Base-by-base conservation (phyloP, 2,113 vertebrate species). In the Gymnocephalus cernua region DNA sequence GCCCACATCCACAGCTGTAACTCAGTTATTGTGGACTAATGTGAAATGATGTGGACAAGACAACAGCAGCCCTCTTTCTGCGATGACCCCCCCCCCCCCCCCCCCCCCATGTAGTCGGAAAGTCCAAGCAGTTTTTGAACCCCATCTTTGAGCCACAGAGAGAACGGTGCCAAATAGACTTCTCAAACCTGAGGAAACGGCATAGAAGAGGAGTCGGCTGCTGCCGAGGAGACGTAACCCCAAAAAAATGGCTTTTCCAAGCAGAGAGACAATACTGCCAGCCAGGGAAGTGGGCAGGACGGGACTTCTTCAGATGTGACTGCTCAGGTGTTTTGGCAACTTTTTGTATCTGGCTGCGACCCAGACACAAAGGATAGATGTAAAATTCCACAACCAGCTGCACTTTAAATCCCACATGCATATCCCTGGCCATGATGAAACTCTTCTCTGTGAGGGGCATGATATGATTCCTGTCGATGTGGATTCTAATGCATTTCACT, bases 381-480 rank as follows among this genome's bases (percentile, higher is more conserved):
- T 85, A 89, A 74, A 92, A 91, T 92, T 92, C 90, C 92, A 89
- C 80, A 77, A 90, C 84, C 91, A 92, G 85, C 89, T 93, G 94
- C 94, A 94, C 94, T 94, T 94, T 94, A 94, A 90, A 79, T 76
- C 90, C 83, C 54, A 64, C 69, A 84, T 71, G 65, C 71, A 53
- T 80, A 62, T 85, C 80, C 62, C 59, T 8, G 14, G 51, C 86
- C 85, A 50, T 15, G 67, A 87, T 74, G 50, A 70, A 70, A 64
- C 68, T 77, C n/a, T 41, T 78, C 79, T 72, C 66, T 84, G 21
- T 62, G 57, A 83, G 44, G 74, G 80, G 65, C 76, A 71, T 75
- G 75, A 87, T 76, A 74, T 86, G 85, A 90, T 85, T 91, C 85
- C 89, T 86, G 77, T 74, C 51, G 0, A 56, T 41, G 77, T 89